Evolutionary conservation across 2,888 invertebrate species (phyloP).

Genomic region (Mesorhabditis belari): DNA sequence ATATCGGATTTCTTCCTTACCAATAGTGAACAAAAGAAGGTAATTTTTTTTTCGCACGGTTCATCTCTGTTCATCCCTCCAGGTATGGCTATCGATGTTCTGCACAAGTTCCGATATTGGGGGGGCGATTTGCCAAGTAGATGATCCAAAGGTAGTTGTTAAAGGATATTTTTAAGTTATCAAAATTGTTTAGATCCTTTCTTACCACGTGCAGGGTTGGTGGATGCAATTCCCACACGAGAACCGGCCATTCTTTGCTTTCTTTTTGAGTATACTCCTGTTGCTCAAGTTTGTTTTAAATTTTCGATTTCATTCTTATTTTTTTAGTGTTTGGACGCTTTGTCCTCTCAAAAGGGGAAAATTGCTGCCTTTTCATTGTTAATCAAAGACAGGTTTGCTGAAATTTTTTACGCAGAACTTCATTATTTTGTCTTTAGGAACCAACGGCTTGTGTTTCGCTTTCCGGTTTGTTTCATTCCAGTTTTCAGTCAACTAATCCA

Average conservation of each 20-base stretch:
- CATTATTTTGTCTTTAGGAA: too few relatives aligned
- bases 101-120: constrained; percentile 15
- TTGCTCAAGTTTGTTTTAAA: not conserved
- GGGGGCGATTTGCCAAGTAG: constrained; percentile 5
- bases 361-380: constrained; percentile 2
- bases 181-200: too few relatives aligned
- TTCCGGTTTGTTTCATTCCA: constrained; percentile 12
- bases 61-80: too few relatives aligned
- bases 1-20: constrained; percentile 22
- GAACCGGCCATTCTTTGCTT: constrained; percentile 7
- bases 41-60: too few relatives aligned
- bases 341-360: not conserved
- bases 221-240: constrained; percentile 10
- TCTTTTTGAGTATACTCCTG: not conserved
- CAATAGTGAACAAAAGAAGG: constrained; percentile 22
- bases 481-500: constrained; percentile 7
- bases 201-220: too few relatives aligned
- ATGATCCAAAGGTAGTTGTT: constrained; percentile 3
- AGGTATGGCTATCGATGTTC: constrained; percentile 10
- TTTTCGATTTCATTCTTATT: not conserved
- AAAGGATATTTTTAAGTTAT: too few relatives aligned
- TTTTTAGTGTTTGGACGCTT: too few relatives aligned
- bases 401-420: too few relatives aligned
- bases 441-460: constrained; percentile 16
- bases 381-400: too few relatives aligned